Evolutionary conservation across 2,888 invertebrate species (phyloP).

Genomic region (Drosophila paucipuncta): DNA sequence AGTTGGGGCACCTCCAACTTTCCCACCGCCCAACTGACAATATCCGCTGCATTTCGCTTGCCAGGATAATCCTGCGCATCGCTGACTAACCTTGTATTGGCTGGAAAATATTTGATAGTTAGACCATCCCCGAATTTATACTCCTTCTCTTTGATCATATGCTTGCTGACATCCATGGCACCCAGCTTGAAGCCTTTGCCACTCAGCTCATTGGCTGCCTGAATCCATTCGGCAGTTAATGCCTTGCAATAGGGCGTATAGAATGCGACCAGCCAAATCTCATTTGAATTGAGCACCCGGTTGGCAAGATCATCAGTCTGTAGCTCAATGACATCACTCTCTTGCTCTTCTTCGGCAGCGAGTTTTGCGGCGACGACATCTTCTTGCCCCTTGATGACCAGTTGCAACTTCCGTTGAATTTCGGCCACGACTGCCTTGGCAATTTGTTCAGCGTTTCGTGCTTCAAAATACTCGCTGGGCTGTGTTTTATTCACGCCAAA

Average conservation of each 20-base stretch:
- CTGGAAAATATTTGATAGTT: constrained; percentile 9
- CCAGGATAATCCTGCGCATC: not conserved
- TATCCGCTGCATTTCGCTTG: not conserved
- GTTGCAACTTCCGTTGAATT: not conserved
- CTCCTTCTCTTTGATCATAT: not conserved
- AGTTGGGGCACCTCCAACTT: not conserved
- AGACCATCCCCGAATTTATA: not conserved
- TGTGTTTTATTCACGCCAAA: constrained; percentile 12
- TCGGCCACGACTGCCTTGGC: not conserved
- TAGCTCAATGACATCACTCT: constrained; percentile 5
- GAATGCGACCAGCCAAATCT: constrained; percentile 18
- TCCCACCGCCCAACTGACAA: not conserved
- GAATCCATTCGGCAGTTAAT: not conserved
- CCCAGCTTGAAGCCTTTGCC: not conserved
- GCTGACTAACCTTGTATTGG: not conserved
- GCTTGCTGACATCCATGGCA: constrained; percentile 5
- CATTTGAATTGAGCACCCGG: constrained; percentile 9
- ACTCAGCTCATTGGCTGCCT: constrained; percentile 8
- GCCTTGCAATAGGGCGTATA: not conserved
- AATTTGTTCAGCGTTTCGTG: not conserved
- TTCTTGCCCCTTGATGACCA: not conserved
- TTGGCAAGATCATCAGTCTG: not conserved
- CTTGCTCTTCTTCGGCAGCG: not conserved
- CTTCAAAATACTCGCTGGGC: not conserved
- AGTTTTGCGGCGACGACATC: not conserved